Evolutionary conservation across 2,888 invertebrate species (phyloP), one percentile per base, ranked within the genome.

Genomic region (Xanthorhoe designata): DNA sequence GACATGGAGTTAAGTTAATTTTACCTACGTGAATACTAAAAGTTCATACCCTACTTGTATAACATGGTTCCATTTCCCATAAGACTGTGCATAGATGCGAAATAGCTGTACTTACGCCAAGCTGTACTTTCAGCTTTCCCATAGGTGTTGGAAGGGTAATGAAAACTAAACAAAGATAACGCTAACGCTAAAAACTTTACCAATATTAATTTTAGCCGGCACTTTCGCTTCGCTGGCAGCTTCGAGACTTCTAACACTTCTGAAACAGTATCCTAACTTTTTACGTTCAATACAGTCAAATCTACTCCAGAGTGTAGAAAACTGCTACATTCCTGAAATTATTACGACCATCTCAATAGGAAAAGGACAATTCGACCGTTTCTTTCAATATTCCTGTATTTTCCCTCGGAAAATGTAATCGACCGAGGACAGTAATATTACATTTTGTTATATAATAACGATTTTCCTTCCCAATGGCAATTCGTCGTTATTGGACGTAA

Each of bases 401-500:
- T 86, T 81, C 77, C 78, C 77, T 81, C 81, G 78, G 81, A 81
- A 84, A 85, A 85, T 77, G 83, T 83, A 86, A 84, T 86, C 83
- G 86, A 81, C 81, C 84, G 80, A 80, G 77, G 81, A 77, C 83
- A 81, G 85, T 86, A 81, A 86, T 84, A 84, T 85, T 83, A 82
- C 83, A 82, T 86, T 86, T 84, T 83, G 81, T 82, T 83, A 84
- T 85, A 86, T 82, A 85, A 87, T 85, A 86, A 88, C 85, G 82
- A 84, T 87, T 88, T 85, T 86, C 87, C 86, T 86, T 85, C 77
- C 82, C 82, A 83, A 84, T 85, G 79, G 82, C 85, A 86, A 88
- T 89, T 88, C 87, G 84, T 88, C 86, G 85, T 85, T 86, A 86
- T 89, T 84, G 85, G 84, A 88, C 87, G 86, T 88, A 87, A 89